phyloP scores from a whole-genome alignment of 2,113 vertebrate species.

The Meleagris gallopavo region DNA sequence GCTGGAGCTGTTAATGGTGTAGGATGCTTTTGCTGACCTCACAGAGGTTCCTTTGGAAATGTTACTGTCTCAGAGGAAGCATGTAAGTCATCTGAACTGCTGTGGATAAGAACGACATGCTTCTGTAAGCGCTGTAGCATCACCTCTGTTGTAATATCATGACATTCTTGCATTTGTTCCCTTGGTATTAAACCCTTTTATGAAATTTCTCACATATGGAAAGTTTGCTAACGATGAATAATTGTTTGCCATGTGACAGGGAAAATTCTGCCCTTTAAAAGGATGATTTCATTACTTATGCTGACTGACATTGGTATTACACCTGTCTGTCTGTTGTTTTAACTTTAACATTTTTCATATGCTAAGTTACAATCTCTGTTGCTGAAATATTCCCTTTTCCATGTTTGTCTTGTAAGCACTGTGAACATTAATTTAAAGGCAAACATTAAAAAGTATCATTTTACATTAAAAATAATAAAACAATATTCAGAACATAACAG shows the following conservation, averaged over 20 bases:
- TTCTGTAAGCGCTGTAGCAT: constrained; percentile 9
- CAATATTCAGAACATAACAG: not conserved
- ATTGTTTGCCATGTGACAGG: not conserved
- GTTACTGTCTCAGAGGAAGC: constrained; percentile 51
- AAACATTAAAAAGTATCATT: not conserved
- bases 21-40: constrained; percentile 50
- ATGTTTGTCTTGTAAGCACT: not conserved
- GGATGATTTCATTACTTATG: not conserved
- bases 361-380: not conserved
- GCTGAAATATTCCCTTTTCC: not conserved
- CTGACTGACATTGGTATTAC: not conserved
- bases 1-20: constrained; percentile 10
- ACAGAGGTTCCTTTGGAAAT: constrained; percentile 63
- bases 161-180: not conserved
- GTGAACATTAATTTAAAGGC: not conserved
- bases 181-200: not conserved
- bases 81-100: constrained; percentile 43
- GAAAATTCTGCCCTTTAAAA: not conserved
- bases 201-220: not conserved
- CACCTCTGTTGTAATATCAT: not conserved
- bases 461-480: not conserved
- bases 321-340: not conserved
- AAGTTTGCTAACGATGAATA: not conserved
- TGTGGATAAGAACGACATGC: constrained; percentile 3
- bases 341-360: not conserved